A percentile compares a stretch with the other conserved stretches of the same genome.
Evolutionary conservation across 2,888 invertebrate genomes (phyloP).

Genomic region (Sinopyrophorus schimmeli): DNA sequence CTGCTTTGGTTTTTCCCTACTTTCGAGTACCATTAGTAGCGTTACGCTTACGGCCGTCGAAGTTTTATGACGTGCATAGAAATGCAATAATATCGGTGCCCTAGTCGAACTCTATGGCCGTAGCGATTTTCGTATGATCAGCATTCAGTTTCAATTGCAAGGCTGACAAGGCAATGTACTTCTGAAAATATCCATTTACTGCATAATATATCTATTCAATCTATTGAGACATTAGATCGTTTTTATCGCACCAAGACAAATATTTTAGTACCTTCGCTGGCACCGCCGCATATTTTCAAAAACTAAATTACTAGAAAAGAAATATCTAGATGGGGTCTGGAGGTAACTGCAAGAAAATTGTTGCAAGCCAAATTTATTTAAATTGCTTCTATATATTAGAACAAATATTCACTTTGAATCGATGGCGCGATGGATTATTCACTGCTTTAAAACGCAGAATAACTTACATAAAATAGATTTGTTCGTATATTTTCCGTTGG

Average conservation of each 20-base stretch:
- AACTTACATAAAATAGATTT: no score
- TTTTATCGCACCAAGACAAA: slow-evolving; percentile 14
- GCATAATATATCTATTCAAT: slow-evolving; percentile 49
- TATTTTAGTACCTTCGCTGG: background rate
- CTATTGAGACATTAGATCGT: slow-evolving; percentile 38
- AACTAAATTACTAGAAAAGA: no score
- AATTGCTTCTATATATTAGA: no score
- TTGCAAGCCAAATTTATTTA: no score
- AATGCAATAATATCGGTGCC: slow-evolving; percentile 19
- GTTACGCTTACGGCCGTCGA: slow-evolving; percentile 15
- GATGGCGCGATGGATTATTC: no score
- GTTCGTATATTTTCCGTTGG: no score
- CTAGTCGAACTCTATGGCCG: slow-evolving; percentile 28
- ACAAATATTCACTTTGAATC: no score
- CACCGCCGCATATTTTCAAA: slow-evolving; percentile 2
- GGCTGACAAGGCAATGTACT: slow-evolving; percentile 54
- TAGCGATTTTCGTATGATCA: slow-evolving; percentile 49
- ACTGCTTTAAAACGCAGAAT: no score
- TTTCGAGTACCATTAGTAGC: slow-evolving; percentile 16
- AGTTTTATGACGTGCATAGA: slow-evolving; percentile 19
- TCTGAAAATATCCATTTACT: slow-evolving; percentile 50
- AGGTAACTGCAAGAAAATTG: no score
- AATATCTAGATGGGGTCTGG: no score
- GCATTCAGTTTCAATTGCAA: slow-evolving; percentile 46
- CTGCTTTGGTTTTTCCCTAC: slow-evolving; percentile 31